Percentiles rank a stretch among this genome's conserved stretches.
Evolutionary conservation across 2,113 vertebrate species (phyloP).

Genomic region (Corvus moneduloides): DNA sequence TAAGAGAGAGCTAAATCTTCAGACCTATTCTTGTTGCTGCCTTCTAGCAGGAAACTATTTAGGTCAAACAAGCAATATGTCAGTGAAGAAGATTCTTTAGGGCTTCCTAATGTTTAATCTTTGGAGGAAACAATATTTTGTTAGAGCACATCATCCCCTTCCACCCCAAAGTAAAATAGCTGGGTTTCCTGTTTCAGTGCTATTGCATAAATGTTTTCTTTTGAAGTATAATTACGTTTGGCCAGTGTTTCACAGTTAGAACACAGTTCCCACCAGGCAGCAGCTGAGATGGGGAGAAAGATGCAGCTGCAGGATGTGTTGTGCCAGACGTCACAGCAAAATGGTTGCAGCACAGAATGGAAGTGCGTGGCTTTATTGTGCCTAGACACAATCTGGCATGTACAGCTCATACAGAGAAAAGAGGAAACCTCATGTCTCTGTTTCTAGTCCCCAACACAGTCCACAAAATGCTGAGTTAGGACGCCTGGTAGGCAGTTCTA

Average conservation of each 20-base stretch:
- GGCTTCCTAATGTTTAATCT: background rate
- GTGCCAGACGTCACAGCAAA: background rate
- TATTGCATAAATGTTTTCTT: background rate
- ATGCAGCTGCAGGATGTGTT: background rate
- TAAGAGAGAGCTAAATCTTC: background rate
- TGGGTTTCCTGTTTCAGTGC: background rate
- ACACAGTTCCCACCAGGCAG: background rate
- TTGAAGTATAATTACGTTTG: background rate
- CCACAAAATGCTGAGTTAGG: background rate
- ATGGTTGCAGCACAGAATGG: background rate
- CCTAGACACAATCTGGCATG: background rate
- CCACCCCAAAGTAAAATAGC: background rate
- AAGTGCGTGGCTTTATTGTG: background rate
- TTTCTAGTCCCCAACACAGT: background rate
- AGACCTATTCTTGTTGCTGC: background rate
- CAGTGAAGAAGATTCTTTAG: background rate
- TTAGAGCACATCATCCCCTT: background rate
- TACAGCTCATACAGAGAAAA: background rate
- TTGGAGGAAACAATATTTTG: background rate
- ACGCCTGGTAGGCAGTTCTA: background rate
- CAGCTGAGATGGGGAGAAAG: background rate
- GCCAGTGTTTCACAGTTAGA: background rate
- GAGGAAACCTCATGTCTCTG: background rate
- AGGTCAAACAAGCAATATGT: conserved; percentile 27
- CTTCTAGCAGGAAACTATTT: background rate